phyloP scores from a whole-genome alignment of 2,113 vertebrate genomes.

The Pangasianodon hypophthalmus region DNA sequence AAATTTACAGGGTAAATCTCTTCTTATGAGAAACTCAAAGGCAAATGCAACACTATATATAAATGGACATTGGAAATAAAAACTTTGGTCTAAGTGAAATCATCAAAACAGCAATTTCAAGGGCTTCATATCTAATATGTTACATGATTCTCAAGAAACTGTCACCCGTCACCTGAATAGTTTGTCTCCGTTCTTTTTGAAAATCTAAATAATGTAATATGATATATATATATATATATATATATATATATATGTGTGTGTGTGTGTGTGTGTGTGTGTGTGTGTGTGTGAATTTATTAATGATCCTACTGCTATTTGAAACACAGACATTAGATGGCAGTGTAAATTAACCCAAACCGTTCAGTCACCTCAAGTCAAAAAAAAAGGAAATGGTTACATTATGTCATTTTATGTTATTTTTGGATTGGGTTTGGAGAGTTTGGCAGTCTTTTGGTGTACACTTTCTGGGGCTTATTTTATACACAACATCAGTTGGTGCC shows the following conservation, averaged over 20 bases:
- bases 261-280: background rate
- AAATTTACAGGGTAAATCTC: too few species aligned
- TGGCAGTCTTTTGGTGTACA: background rate
- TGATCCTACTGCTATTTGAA: constrained; percentile 4
- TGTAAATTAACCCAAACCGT: background rate
- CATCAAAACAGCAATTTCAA: too few species aligned
- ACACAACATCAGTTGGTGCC: background rate
- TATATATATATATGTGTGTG: background rate
- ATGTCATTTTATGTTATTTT: background rate
- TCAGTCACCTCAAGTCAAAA: background rate
- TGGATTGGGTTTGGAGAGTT: background rate
- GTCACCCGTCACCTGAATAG: too few species aligned
- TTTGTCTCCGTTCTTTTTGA: too few species aligned
- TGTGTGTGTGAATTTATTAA: background rate
- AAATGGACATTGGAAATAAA: too few species aligned
- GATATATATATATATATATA: too few species aligned
- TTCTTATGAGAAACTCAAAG: too few species aligned
- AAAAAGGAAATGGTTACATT: background rate
- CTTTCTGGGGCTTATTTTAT: background rate
- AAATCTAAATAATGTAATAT: too few species aligned
- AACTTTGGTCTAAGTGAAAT: too few species aligned
- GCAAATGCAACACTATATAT: too few species aligned
- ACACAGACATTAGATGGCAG: constrained; percentile 36
- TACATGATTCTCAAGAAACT: too few species aligned
- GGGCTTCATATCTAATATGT: too few species aligned